Evolutionary conservation across 1,140 invertebrate genomes (phyloP).

Genomic region (Spodoptera litura): DNA sequence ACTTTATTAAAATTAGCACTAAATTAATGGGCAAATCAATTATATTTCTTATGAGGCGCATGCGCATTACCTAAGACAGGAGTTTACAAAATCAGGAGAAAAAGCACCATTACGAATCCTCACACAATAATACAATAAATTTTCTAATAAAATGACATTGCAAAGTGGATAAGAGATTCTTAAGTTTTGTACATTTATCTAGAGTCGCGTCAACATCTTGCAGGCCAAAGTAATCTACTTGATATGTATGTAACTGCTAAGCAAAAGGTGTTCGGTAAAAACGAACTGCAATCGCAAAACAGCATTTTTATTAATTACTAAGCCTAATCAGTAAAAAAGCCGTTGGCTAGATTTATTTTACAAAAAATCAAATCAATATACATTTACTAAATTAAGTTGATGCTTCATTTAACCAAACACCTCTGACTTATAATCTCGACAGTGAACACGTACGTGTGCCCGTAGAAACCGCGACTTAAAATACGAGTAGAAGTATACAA

Average conservation of each 20-base stretch:
- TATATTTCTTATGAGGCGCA: no score
- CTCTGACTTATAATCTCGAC: slow-evolving; percentile 3
- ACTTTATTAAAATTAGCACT: no score
- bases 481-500: not conserved
- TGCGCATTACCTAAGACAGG: no score
- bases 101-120: not conserved
- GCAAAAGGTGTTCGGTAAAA: not conserved
- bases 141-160: not conserved
- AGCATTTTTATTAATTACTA: not conserved
- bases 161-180: slow-evolving; percentile 31
- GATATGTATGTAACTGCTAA: slow-evolving; percentile 4
- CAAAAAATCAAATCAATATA: not conserved
- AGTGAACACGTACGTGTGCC: not conserved
- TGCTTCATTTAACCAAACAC: not conserved
- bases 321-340: not conserved
- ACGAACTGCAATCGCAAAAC: not conserved
- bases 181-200: slow-evolving; percentile 40
- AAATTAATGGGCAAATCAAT: no score
- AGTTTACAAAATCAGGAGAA: slow-evolving; percentile 8
- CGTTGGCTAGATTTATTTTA: slow-evolving; percentile 6
- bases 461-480: slow-evolving; percentile 15
- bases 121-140: not conserved
- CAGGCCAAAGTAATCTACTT: slow-evolving; percentile 1
- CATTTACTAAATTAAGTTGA: not conserved
- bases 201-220: slow-evolving; percentile 1